Evolutionary conservation across 2,888 invertebrate genomes (phyloP).

Genomic region (Agrotis puta): DNA sequence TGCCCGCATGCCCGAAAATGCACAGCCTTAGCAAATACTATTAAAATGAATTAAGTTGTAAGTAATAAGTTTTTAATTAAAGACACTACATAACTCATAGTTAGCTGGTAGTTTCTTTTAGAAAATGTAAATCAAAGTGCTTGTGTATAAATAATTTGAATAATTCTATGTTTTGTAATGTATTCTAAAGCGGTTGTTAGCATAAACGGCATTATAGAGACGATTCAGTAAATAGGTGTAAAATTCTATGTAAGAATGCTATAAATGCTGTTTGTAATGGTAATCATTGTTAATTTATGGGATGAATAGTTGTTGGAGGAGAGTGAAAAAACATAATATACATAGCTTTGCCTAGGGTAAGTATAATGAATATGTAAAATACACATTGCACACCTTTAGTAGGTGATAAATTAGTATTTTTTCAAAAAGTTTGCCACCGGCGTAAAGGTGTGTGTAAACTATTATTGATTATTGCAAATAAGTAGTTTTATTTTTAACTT

Average conservation of each 20-base stretch:
- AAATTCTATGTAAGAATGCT: constrained; percentile 48
- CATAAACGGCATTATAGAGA: constrained; percentile 56
- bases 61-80: constrained; percentile 20
- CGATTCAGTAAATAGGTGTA: constrained; percentile 48
- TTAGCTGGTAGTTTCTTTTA: constrained; percentile 21
- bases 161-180: constrained; percentile 56
- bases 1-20: too few species aligned
- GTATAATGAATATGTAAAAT: constrained; percentile 49
- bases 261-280: constrained; percentile 42
- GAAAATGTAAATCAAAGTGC: constrained; percentile 46
- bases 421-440: constrained; percentile 4
- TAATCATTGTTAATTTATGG: constrained; percentile 47
- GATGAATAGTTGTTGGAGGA: constrained; percentile 7
- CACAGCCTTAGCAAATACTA: too few species aligned
- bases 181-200: constrained; percentile 54
- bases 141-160: constrained; percentile 50
- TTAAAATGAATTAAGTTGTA: too few species aligned
- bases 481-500: background rate
- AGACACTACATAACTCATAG: constrained; percentile 2
- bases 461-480: background rate
- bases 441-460: constrained; percentile 3
- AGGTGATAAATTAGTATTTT: constrained; percentile 38
- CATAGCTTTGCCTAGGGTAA: constrained; percentile 11
- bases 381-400: constrained; percentile 41
- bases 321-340: constrained; percentile 14